A percentile compares a stretch with the other conserved stretches of the same genome.
Evolutionary conservation across 2,113 vertebrate species (phyloP).

Genomic region (Gopherus evgoodei): DNA sequence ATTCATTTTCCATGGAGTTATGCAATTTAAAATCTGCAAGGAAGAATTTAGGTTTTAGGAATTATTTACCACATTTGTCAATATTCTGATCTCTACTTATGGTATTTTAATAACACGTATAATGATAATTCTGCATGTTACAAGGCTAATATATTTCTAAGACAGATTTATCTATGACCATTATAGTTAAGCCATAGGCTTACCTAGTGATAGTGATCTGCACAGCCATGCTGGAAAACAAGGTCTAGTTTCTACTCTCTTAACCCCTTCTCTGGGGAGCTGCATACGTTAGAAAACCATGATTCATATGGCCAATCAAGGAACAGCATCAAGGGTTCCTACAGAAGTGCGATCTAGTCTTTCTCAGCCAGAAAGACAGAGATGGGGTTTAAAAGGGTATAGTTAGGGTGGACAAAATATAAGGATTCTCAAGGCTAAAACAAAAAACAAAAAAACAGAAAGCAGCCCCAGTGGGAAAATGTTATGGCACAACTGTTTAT

Average conservation of each 20-base stretch:
- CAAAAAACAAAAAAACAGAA: background rate
- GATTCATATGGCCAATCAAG: accelerated
- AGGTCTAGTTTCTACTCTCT: background rate
- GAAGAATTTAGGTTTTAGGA: background rate
- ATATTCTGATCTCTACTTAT: background rate
- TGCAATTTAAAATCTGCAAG: background rate
- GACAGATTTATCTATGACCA: background rate
- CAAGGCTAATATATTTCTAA: background rate
- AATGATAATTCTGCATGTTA: background rate
- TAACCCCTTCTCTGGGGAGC: background rate
- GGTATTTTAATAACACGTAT: background rate
- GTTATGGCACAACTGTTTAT: accelerated
- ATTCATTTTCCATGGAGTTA: background rate
- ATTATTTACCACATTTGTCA: background rate
- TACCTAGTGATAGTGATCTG: background rate
- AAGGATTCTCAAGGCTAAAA: background rate
- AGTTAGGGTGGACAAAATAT: background rate
- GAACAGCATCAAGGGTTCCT: background rate
- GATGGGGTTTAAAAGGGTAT: background rate
- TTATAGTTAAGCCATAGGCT: accelerated
- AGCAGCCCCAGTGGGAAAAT: background rate
- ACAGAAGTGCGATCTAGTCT: background rate
- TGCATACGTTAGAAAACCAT: background rate
- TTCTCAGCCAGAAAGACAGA: background rate
- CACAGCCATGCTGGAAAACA: background rate